Conservation (phyloP, 1,140 invertebrate genomes). For the Diabrotica virgifera region DNA sequence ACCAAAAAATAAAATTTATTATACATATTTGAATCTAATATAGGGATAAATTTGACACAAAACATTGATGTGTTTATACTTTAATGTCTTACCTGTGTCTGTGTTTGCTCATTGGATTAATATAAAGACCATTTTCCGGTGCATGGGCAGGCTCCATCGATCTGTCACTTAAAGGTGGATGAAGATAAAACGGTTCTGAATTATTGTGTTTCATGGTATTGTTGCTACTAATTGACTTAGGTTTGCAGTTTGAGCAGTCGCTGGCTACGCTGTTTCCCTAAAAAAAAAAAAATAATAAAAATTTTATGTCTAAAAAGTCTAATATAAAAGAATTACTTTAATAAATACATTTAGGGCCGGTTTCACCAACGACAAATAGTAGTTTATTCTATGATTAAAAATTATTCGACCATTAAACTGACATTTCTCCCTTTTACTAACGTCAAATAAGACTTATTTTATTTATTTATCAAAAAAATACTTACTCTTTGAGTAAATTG, state of each 20-base stretch:
- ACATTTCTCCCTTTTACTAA: too few species aligned
- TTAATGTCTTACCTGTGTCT: conserved; percentile 41
- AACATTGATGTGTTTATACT: neutral
- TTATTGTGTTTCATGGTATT: conserved; percentile 41
- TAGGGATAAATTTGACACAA: too few species aligned
- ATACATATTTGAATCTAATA: too few species aligned
- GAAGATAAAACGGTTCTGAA: conserved; percentile 69
- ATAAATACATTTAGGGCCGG: too few species aligned
- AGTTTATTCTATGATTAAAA: too few species aligned
- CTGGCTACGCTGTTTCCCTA: conserved; percentile 36
- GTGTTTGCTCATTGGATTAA: conserved; percentile 71
- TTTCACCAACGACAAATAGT: too few species aligned
- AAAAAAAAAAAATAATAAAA: conserved; percentile 16
- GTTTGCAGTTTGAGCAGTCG: conserved; percentile 44
- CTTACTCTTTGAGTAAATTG: too few species aligned
- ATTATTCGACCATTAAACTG: too few species aligned
- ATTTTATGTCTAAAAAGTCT: neutral
- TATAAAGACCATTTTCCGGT: conserved; percentile 74
- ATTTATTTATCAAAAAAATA: too few species aligned
- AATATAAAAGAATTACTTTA: too few species aligned
- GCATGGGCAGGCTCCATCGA: conserved; percentile 51
- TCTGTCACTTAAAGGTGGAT: conserved; percentile 55
- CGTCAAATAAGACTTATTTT: too few species aligned
- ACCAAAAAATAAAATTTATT: too few species aligned
- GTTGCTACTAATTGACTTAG: conserved; percentile 23